Percentiles rank a stretch among this genome's conserved stretches.
These are phyloP conservation scores for Drosophila busckii DNA, from an alignment of 1,140 invertebrate genomes.

Conservation along the genomic window DNA sequence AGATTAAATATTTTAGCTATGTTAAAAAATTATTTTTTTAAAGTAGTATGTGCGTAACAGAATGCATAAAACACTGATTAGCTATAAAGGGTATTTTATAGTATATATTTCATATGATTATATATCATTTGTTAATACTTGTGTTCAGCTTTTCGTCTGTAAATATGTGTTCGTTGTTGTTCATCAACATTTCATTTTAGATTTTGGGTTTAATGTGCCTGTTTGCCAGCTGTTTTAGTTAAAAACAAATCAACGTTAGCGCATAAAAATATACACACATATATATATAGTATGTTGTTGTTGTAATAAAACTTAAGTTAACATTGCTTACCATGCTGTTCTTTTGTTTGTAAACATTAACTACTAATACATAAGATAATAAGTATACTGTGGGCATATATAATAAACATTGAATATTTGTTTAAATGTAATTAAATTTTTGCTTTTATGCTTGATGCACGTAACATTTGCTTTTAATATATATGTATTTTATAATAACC, in stretches of 20 bases:
- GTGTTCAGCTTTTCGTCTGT: too few species aligned
- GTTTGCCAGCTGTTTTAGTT: too few species aligned
- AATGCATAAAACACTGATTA: constrained; percentile 37
- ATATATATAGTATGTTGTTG: too few species aligned
- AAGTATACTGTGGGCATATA: constrained; percentile 42
- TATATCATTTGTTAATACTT: constrained; percentile 17
- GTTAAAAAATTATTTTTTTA: constrained; percentile 60
- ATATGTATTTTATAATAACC: constrained; percentile 44
- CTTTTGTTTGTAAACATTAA: constrained; percentile 44
- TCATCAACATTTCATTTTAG: too few species aligned
- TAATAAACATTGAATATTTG: constrained; percentile 71
- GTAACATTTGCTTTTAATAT: constrained; percentile 67
- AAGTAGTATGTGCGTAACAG: constrained; percentile 68
- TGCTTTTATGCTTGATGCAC: constrained; percentile 30
- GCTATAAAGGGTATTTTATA: constrained; percentile 28
- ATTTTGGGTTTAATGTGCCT: too few species aligned
- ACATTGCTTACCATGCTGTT: constrained; percentile 27
- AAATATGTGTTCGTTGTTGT: too few species aligned
- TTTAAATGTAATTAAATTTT: constrained; percentile 51
- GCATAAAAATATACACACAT: too few species aligned
- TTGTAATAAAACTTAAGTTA: constrained; percentile 21
- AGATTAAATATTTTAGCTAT: constrained; percentile 58
- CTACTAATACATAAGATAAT: constrained; percentile 58
- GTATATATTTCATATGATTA: constrained; percentile 10
- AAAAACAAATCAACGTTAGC: too few species aligned